Evolutionary conservation across 2,888 invertebrate genomes (phyloP).

Genomic region (Spisula subtruncata): DNA sequence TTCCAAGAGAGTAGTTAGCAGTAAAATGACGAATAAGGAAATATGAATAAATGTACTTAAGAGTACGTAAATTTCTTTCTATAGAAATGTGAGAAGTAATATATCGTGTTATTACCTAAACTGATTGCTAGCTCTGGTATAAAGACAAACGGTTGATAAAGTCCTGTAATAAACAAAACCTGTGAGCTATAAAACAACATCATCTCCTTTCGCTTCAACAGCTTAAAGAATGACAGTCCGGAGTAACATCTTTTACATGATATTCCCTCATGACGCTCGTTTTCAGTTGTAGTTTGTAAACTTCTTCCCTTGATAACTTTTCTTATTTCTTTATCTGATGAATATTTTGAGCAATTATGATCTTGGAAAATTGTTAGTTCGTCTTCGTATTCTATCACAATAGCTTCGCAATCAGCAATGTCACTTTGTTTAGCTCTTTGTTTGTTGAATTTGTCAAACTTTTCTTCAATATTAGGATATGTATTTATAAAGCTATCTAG

Average conservation of each 20-base stretch:
- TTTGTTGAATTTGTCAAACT: neutral
- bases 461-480: neutral
- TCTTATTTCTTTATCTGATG: neutral
- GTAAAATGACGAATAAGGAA: no score
- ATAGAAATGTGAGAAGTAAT: no score
- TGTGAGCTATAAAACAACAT: slow-evolving; percentile 21
- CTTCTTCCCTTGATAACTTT: neutral
- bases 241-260: neutral
- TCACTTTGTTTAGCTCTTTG: neutral
- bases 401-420: neutral
- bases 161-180: slow-evolving; percentile 31
- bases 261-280: neutral
- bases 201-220: slow-evolving; percentile 17
- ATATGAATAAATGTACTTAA: neutral
- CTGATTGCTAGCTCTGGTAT: slow-evolving; percentile 27
- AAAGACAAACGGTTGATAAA: slow-evolving; percentile 30
- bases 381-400: neutral
- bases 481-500: neutral
- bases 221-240: neutral
- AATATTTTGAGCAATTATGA: neutral
- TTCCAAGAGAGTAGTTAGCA: no score
- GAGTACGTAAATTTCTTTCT: no score
- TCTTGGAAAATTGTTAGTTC: neutral
- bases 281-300: neutral
- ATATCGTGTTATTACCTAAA: neutral